Percentiles rank a stretch among this genome's conserved stretches.
These are phyloP conservation scores for Alcis repandata DNA, from an alignment of 2,888 invertebrate genomes.

Conservation along the genomic window DNA sequence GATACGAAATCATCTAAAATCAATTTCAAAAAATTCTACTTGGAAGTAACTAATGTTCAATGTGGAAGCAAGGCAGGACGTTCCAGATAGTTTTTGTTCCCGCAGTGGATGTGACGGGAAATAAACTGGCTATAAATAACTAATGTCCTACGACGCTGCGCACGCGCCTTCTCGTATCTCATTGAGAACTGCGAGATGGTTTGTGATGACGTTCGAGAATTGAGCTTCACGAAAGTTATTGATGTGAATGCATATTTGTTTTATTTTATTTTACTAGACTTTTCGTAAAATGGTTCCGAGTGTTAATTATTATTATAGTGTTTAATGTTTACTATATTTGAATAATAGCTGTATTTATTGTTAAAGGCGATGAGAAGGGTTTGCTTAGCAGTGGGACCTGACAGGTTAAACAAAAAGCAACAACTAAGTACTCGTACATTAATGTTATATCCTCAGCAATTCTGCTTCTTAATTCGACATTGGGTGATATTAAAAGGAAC, in stretches of 20 bases:
- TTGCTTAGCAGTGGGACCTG: too few relatives aligned
- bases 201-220: conserved; percentile 13
- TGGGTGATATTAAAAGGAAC: too few relatives aligned
- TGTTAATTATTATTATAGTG: neutral
- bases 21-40: neutral
- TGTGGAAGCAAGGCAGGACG: conserved; percentile 61
- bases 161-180: conserved; percentile 20
- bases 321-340: too few relatives aligned
- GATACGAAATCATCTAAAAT: too few relatives aligned
- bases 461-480: too few relatives aligned
- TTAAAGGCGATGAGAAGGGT: too few relatives aligned
- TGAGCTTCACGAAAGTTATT: neutral
- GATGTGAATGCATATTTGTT: neutral
- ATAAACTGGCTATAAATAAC: conserved; percentile 44
- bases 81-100: conserved; percentile 52
- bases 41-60: conserved; percentile 39
- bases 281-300: neutral
- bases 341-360: too few relatives aligned
- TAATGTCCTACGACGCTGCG: conserved; percentile 23
- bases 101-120: conserved; percentile 42
- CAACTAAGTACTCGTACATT: too few relatives aligned
- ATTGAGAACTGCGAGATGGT: conserved; percentile 13
- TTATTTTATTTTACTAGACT: neutral
- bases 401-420: too few relatives aligned
- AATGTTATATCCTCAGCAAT: too few relatives aligned